phyloP scores from a whole-genome alignment of 1,140 invertebrate genomes.

The Drosophila ohnishii region DNA sequence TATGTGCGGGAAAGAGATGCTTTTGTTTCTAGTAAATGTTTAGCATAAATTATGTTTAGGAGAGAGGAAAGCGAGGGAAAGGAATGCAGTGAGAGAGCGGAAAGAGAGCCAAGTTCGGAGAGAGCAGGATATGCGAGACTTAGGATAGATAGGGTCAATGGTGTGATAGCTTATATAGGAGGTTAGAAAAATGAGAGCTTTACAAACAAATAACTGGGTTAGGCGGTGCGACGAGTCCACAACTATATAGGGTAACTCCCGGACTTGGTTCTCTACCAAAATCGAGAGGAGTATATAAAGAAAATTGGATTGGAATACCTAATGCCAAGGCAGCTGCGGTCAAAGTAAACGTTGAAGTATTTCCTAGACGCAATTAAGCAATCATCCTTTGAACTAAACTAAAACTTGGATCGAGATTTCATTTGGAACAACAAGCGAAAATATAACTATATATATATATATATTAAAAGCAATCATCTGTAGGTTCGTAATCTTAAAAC shows the following conservation, averaged over 20 bases:
- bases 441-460: too few species aligned
- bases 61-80: too few species aligned
- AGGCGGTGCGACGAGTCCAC: not conserved
- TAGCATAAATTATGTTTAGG: slow-evolving; percentile 19
- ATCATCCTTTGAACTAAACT: slow-evolving; percentile 6
- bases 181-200: slow-evolving; percentile 34
- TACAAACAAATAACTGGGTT: slow-evolving; percentile 43
- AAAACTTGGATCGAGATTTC: not conserved
- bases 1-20: slow-evolving; percentile 6
- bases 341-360: slow-evolving; percentile 9
- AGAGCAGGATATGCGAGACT: not conserved
- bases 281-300: not conserved
- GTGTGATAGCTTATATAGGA: slow-evolving; percentile 49
- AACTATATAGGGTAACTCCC: slow-evolving; percentile 18
- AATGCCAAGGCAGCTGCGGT: slow-evolving; percentile 2
- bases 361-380: slow-evolving; percentile 7
- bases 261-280: slow-evolving; percentile 25
- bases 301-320: slow-evolving; percentile 2
- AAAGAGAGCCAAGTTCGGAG: slow-evolving; percentile 18
- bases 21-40: slow-evolving; percentile 37
- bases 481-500: slow-evolving; percentile 13
- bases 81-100: too few species aligned
- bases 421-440: slow-evolving; percentile 1
- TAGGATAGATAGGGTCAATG: slow-evolving; percentile 44
- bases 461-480: slow-evolving; percentile 26